Evolutionary conservation across 2,113 vertebrate species (phyloP).

Genomic region (Cnemophilus loriae): DNA sequence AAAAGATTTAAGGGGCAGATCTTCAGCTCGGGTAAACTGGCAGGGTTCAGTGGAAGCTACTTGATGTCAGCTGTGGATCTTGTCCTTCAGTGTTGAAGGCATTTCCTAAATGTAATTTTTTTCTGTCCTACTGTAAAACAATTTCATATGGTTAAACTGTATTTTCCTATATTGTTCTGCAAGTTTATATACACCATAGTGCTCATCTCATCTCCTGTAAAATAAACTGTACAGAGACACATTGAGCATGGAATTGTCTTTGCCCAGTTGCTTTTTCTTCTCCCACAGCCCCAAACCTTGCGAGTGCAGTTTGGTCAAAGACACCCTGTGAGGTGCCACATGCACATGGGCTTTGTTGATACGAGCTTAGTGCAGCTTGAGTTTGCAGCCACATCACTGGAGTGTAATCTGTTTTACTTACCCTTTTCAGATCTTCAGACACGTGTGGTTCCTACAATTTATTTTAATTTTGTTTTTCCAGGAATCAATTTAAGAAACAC

Average conservation of each 20-base stretch:
- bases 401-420: not conserved
- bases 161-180: constrained; percentile 48
- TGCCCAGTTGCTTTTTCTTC: not conserved
- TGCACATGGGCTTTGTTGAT: not conserved
- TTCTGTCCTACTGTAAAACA: constrained; percentile 63
- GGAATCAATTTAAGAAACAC: not conserved
- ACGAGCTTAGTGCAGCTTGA: not conserved
- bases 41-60: constrained; percentile 35
- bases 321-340: not conserved
- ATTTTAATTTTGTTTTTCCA: not conserved
- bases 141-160: constrained; percentile 69
- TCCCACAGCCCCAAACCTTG: not conserved
- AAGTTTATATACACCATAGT: constrained; percentile 64
- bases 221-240: constrained; percentile 71
- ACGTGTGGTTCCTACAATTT: not conserved
- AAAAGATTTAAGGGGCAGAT: constrained; percentile 48
- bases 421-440: not conserved
- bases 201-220: constrained; percentile 67
- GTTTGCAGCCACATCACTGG: not conserved
- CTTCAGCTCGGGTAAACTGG: constrained; percentile 37
- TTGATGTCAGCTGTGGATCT: constrained; percentile 50
- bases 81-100: constrained; percentile 62
- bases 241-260: constrained; percentile 29
- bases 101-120: constrained; percentile 64
- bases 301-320: not conserved